Evolutionary conservation across 2,888 invertebrate species (phyloP).

Genomic region (Amphipyra tragopoginis): DNA sequence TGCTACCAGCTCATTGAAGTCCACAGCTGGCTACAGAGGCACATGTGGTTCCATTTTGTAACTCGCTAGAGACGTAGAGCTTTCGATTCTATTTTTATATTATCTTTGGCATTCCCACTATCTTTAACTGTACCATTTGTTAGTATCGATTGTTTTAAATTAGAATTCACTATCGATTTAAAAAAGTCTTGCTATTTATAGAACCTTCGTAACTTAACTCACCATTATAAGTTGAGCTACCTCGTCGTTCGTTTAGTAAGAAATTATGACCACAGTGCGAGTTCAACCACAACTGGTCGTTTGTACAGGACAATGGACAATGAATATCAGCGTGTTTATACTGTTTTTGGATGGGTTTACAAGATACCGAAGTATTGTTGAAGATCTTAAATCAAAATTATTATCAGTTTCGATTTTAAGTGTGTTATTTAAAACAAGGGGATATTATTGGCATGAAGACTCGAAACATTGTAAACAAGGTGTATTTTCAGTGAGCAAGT

Average conservation of each 20-base stretch:
- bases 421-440: not conserved
- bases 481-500: no score
- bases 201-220: slow-evolving; percentile 8
- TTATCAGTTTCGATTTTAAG: slow-evolving; percentile 25
- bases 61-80: no score
- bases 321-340: slow-evolving; percentile 20
- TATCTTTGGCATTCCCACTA: not conserved
- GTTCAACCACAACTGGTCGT: slow-evolving; percentile 15
- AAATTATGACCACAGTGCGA: not conserved
- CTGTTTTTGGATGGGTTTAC: slow-evolving; percentile 36
- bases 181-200: slow-evolving; percentile 31
- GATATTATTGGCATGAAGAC: not conserved
- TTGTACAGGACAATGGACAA: slow-evolving; percentile 36
- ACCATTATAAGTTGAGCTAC: slow-evolving; percentile 19
- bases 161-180: slow-evolving; percentile 1
- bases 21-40: no score
- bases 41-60: no score
- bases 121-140: not conserved
- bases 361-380: slow-evolving; percentile 23
- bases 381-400: slow-evolving; percentile 36
- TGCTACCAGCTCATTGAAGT: no score
- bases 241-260: slow-evolving; percentile 1
- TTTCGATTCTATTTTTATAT: not conserved
- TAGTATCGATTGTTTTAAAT: not conserved
- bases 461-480: not conserved